These are phyloP conservation scores for Conus ventricosus DNA, from an alignment of 1,140 invertebrate genomes.

Conservation along the genomic window DNA sequence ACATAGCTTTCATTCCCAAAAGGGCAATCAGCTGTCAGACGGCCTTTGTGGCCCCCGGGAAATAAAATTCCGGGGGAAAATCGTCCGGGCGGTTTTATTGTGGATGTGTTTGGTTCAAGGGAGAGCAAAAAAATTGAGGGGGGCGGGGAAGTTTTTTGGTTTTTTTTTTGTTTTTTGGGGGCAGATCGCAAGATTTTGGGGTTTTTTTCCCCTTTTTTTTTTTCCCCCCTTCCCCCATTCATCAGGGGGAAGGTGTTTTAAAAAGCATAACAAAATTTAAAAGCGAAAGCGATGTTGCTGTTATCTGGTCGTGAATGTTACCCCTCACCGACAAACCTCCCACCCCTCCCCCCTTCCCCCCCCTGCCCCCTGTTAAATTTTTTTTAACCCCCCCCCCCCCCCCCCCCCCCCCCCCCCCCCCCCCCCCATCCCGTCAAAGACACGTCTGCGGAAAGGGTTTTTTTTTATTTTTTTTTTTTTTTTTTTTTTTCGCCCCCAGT, in stretches of 20 bases:
- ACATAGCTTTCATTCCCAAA: constrained; percentile 70
- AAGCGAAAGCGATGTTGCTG: not conserved
- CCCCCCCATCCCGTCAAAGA: not conserved
- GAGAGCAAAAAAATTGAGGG: constrained; percentile 68
- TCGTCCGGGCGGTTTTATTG: constrained; percentile 71
- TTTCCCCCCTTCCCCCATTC: no score
- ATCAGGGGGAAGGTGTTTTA: no score
- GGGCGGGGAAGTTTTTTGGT: constrained; percentile 56
- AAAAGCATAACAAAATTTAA: no score
- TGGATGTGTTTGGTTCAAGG: constrained; percentile 70
- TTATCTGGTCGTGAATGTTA: not conserved
- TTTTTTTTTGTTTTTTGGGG: no score
- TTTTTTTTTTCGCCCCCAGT: not conserved
- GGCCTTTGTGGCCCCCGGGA: constrained; percentile 68
- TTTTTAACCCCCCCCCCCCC: not conserved
- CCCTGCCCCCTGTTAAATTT: no score
- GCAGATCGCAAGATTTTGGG: constrained; percentile 65
- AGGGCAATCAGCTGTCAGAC: constrained; percentile 74
- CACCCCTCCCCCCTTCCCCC: not conserved
- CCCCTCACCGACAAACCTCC: no score
- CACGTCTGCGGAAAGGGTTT: not conserved
- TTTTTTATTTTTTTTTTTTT: not conserved
- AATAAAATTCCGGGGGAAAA: constrained; percentile 71
- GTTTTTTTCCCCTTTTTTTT: no score
- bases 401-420: not conserved